Conservation (phyloP, 2,888 invertebrate genomes). For the Plebejus argus region DNA sequence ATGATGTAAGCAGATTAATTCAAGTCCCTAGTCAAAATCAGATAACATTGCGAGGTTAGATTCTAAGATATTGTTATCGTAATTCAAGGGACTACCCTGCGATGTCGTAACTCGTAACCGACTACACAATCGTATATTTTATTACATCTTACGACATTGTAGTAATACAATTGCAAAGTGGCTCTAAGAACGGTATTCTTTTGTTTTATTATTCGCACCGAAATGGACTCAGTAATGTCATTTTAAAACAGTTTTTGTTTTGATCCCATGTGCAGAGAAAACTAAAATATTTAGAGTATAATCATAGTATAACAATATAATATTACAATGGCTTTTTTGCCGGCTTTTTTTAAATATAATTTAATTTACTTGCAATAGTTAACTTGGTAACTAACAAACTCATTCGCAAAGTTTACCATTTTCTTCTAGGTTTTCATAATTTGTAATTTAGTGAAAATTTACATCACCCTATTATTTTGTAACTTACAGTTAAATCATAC, state of each 20-base stretch:
- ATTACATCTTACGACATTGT: slow-evolving; percentile 7
- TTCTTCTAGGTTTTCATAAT: not conserved
- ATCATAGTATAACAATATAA: too few species aligned
- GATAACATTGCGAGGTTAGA: slow-evolving; percentile 21
- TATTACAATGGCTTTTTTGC: not conserved
- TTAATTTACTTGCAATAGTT: too few species aligned
- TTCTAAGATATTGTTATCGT: slow-evolving; percentile 29
- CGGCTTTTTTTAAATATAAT: too few species aligned
- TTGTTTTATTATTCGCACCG: not conserved
- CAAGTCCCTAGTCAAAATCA: slow-evolving; percentile 4
- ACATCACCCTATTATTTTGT: slow-evolving; percentile 3
- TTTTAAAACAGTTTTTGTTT: not conserved
- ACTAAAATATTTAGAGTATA: not conserved
- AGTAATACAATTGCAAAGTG: not conserved
- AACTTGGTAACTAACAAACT: too few species aligned
- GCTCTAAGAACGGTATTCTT: not conserved
- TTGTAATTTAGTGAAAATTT: not conserved
- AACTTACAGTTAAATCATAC: not conserved
- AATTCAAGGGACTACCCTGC: slow-evolving; percentile 31
- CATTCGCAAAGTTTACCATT: not conserved
- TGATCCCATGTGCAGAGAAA: not conserved
- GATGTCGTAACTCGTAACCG: slow-evolving; percentile 21
- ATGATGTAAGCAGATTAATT: not conserved
- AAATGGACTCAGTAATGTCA: not conserved
- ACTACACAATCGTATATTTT: slow-evolving; percentile 14